Evolutionary conservation across 1,140 invertebrate genomes (phyloP).

Genomic region (Lysiphlebus fabarum): DNA sequence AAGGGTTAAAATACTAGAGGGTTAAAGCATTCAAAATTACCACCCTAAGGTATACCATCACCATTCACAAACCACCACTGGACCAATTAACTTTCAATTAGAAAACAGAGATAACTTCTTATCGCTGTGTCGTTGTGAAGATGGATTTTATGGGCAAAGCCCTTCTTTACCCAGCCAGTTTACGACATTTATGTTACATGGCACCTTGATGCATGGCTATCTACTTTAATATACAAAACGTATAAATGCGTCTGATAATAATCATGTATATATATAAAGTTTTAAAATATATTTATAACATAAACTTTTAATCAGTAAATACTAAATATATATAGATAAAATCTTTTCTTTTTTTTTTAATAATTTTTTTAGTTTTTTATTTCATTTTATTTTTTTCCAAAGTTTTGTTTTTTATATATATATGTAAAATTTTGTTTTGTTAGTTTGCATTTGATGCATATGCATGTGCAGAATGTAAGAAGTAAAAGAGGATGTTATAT

Average conservation of each 20-base stretch:
- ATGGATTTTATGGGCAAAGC: conserved; percentile 38
- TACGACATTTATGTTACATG: conserved; percentile 3
- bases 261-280: background rate
- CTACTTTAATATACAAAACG: background rate
- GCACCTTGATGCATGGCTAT: conserved; percentile 5
- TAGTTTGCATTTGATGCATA: background rate
- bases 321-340: background rate
- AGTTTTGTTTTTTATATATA: no score
- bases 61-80: conserved; percentile 27
- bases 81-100: conserved; percentile 36
- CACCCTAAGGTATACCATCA: conserved; percentile 24
- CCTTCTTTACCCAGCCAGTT: conserved; percentile 22
- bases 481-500: background rate
- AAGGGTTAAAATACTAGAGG: conserved; percentile 5
- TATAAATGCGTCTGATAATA: background rate
- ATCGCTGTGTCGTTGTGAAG: conserved; percentile 18
- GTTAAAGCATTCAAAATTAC: conserved; percentile 23
- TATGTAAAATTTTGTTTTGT: background rate
- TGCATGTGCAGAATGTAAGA: no score
- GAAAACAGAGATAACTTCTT: conserved; percentile 31
- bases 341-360: no score
- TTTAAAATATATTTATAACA: background rate
- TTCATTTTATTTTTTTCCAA: no score
- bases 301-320: background rate
- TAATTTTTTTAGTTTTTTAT: no score